Evolutionary conservation across 2,888 invertebrate genomes (phyloP).

Genomic region (Brachypalpus laphriformis): DNA sequence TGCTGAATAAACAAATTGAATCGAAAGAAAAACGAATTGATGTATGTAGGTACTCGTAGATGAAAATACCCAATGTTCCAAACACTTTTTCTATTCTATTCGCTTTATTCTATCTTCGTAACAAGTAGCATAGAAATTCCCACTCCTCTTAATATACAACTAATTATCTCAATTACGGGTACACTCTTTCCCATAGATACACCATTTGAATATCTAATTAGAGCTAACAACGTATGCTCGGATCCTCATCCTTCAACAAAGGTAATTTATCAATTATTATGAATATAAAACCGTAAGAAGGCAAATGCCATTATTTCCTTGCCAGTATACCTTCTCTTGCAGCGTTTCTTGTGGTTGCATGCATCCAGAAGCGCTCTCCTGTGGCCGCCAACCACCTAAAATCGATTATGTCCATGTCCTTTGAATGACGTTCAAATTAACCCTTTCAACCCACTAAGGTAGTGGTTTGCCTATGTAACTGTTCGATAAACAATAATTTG

Average conservation of each 20-base stretch:
- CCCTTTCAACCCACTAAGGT: constrained; percentile 36
- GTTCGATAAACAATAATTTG: constrained; percentile 73
- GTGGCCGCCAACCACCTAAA: constrained; percentile 56
- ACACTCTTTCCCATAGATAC: not conserved
- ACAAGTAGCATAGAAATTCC: no score
- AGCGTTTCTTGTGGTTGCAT: constrained; percentile 59
- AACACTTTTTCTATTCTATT: no score
- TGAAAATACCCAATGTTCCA: no score
- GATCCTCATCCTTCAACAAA: constrained; percentile 8
- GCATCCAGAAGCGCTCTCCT: constrained; percentile 34
- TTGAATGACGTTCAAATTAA: constrained; percentile 63
- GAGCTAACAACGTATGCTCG: not conserved
- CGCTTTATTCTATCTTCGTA: no score
- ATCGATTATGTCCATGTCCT: constrained; percentile 61
- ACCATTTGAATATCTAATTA: constrained; percentile 41
- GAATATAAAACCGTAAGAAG: constrained; percentile 6
- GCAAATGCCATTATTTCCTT: constrained; percentile 1
- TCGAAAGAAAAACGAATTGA: no score
- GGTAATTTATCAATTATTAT: constrained; percentile 49
- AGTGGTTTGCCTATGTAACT: constrained; percentile 50
- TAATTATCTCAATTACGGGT: not conserved
- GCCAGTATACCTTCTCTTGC: not conserved
- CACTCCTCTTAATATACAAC: not conserved
- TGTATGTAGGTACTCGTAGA: no score
- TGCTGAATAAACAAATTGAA: no score